Conservation (phyloP, 2,888 invertebrate species). For the Rhagium mordax region DNA sequence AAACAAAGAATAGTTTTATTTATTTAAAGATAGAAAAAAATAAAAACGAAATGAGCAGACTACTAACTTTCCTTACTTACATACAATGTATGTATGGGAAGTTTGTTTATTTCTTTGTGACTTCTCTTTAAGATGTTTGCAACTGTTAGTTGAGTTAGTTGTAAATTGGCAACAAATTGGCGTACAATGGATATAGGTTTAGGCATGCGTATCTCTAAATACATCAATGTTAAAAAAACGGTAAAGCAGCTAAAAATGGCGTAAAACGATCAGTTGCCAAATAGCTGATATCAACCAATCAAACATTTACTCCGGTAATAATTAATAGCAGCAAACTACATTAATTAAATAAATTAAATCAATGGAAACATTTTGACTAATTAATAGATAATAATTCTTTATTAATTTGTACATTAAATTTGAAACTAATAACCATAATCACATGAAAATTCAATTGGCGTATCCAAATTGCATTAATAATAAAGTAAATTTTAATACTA, state of each 20-base stretch:
- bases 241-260: too few relatives aligned
- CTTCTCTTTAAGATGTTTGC: too few relatives aligned
- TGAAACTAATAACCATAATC: slow-evolving; percentile 9
- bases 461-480: slow-evolving; percentile 9
- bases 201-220: too few relatives aligned
- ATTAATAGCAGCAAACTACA: background rate
- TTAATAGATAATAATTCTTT: background rate
- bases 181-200: too few relatives aligned
- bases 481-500: slow-evolving; percentile 21
- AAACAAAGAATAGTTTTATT: background rate
- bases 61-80: background rate
- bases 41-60: background rate
- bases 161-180: too few relatives aligned
- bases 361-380: background rate
- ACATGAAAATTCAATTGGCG: slow-evolving; percentile 21
- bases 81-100: too few relatives aligned
- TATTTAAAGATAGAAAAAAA: background rate
- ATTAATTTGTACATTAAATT: background rate
- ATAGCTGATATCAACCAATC: too few relatives aligned
- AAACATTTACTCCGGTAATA: background rate
- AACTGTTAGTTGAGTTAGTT: too few relatives aligned
- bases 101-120: too few relatives aligned
- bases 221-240: too few relatives aligned
- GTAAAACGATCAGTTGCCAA: too few relatives aligned
- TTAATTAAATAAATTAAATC: background rate